Evolutionary conservation across 2,888 invertebrate species (phyloP), one percentile per base, ranked within the genome.

Genomic region (Acanthosepion lycidas): DNA sequence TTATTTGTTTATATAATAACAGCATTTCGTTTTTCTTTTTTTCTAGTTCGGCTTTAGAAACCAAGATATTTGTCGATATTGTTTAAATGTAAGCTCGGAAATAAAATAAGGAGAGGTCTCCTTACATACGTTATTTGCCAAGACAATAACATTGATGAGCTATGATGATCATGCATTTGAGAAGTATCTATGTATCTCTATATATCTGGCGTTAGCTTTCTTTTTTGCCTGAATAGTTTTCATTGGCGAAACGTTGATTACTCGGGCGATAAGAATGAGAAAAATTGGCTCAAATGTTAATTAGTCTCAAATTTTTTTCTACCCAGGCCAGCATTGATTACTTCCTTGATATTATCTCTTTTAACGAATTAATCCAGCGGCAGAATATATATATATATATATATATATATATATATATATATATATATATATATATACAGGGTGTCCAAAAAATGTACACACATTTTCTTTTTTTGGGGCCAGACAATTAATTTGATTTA

Each of bases 51-150:
- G 59, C 23, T 59, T 59, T 6, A 4, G 55, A 18, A 15, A n/a
- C 0, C 15, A 78, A 5, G n/a, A 8, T 42, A 3, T 28, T n/a
- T 15, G n/a, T n/a, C 28, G n/a, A 0, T n/a, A 15, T 33, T 4
- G n/a, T 12, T 78, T 12, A 1, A n/a, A n/a, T 12, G n/a, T 78
- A 78, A n/a, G 3, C n/a, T 78, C 15, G 8, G 15, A 78, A 15
- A 1, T 15, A 1, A n/a, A 5, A 78, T 12, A 3, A 15, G n/a
- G 23, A n/a, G 12, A n/a, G n/a, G 6, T 78, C 12, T 78, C 3
- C 9, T 3, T 1, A 33, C 12, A 4, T 15, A 12, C 18, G 12
- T 78, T 12, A 78, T 1, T 33, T n/a, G n/a, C 12, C 33, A 78
- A 78, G 3, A 78, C n/a, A 3, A 6, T 78, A 78, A n/a, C n/a